A percentile compares a stretch with the other conserved stretches of the same genome.
Evolutionary conservation across 2,113 vertebrate genomes (phyloP).

Genomic region (Pseudorectes ferrugineus): DNA sequence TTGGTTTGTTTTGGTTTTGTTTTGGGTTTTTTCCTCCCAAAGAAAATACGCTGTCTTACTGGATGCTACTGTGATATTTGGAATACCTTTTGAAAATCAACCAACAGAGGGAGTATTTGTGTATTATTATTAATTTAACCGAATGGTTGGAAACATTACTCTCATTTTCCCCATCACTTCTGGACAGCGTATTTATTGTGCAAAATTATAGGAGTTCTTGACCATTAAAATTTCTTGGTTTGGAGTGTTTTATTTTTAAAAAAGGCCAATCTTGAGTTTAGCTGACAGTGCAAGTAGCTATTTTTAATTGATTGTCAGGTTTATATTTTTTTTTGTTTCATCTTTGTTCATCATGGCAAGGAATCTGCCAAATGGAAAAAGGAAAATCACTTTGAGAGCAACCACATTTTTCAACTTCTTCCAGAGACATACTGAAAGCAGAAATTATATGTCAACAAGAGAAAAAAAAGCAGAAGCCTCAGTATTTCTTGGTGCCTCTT

Average conservation of each 20-base stretch:
- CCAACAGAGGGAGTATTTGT: conserved; percentile 21
- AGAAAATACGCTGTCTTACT: not conserved
- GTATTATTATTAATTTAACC: not conserved
- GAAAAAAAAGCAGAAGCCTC: not conserved
- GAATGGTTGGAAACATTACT: not conserved
- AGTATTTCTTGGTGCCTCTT: not conserved
- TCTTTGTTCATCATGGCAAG: not conserved
- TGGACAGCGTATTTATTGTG: not conserved
- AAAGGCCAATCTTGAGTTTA: not conserved
- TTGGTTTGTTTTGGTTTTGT: not conserved
- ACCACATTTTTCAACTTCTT: not conserved
- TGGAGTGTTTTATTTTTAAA: not conserved
- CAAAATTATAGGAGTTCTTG: not conserved
- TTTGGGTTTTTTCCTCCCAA: not conserved
- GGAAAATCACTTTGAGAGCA: not conserved
- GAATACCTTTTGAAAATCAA: not conserved
- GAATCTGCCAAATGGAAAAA: not conserved
- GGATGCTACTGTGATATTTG: not conserved
- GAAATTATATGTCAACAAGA: not conserved
- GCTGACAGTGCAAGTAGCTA: not conserved
- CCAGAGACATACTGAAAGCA: not conserved
- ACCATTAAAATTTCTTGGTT: not conserved
- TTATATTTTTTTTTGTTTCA: not conserved
- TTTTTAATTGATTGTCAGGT: not conserved
- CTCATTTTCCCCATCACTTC: not conserved